Evolutionary conservation across 2,113 vertebrate species (phyloP), one percentile per base, ranked within the genome.

Genomic region (Saccopteryx leptura): DNA sequence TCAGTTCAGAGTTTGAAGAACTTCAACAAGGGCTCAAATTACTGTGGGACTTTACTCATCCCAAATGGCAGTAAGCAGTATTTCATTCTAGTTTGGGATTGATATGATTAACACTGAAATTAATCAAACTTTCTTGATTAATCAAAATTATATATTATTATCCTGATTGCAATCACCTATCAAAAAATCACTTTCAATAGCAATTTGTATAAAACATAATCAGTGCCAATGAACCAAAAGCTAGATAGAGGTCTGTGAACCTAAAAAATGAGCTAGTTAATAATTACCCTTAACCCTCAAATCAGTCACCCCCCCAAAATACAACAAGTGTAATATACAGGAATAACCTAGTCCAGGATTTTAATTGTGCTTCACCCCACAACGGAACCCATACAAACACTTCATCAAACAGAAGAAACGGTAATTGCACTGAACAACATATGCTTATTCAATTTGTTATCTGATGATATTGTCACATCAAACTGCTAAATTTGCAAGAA

Each of bases 161-260:
- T 96, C 94, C 96, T 98, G 98, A 99, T 98, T 98, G 98, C 98
- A 99, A 98, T 98, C 98, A 98, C 98, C 96, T 98, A 97, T 98
- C 98, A 98, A 98, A 98, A 92, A 98, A 98, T 96, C 96, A 98
- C 97, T 96, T 98, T 90, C 96, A 96, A 95, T 75, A 76, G 92
- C 94, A 98, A 97, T 98, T 98, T 98, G 85, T 95, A 85, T 84
- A 74, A 96, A 95, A 94, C 58, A 63, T 98, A 98, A 98, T 98
- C 98, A 98, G 89, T 48, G 56, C 10, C 69, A 97, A 97, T 90
- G 78, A 97, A 97, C 85, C 96, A 96, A 95, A 98, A 97, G 63
- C 58, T 58, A 58, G 39, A 93, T 58, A 58, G 39, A 93, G 78
- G 39, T 94, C 65, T 97, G 19, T 93, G 15, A 50, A 96, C 80